Evolutionary conservation across 1,140 invertebrate genomes (phyloP).

Genomic region (Heliconius eleuchia): DNA sequence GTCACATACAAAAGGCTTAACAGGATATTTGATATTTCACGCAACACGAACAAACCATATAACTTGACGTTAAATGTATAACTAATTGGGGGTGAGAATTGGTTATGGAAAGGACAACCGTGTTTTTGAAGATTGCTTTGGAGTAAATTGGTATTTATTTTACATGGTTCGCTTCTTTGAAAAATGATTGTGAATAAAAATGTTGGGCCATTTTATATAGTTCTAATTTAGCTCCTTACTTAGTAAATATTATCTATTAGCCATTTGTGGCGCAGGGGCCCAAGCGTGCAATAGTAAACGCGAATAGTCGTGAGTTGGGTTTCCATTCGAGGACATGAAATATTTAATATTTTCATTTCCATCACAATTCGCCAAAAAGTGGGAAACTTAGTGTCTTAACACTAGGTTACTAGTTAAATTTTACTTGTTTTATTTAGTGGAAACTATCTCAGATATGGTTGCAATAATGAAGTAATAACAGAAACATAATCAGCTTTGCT

Average conservation of each 20-base stretch:
- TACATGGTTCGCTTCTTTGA: not conserved
- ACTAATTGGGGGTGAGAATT: not conserved
- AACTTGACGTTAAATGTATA: not conserved
- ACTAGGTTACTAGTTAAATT: too few relatives aligned
- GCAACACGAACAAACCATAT: not conserved
- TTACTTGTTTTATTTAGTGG: too few relatives aligned
- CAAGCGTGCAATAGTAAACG: not conserved
- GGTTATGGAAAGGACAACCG: not conserved
- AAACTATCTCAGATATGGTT: too few relatives aligned
- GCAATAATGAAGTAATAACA: too few relatives aligned
- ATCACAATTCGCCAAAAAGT: too few relatives aligned
- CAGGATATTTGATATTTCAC: conserved; percentile 14
- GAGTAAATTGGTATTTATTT: not conserved
- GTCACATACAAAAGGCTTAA: conserved; percentile 8
- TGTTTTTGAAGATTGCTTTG: not conserved
- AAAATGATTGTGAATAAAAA: too few relatives aligned
- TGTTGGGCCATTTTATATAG: too few relatives aligned
- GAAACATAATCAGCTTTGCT: too few relatives aligned
- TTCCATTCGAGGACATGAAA: not conserved
- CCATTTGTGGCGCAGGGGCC: not conserved
- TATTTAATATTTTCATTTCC: not conserved
- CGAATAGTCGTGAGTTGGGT: not conserved
- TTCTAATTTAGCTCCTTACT: too few relatives aligned
- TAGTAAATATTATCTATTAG: not conserved
- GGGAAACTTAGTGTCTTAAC: too few relatives aligned